Evolutionary conservation across 1,140 invertebrate species (phyloP).

Genomic region (Cryptotermes secundus): DNA sequence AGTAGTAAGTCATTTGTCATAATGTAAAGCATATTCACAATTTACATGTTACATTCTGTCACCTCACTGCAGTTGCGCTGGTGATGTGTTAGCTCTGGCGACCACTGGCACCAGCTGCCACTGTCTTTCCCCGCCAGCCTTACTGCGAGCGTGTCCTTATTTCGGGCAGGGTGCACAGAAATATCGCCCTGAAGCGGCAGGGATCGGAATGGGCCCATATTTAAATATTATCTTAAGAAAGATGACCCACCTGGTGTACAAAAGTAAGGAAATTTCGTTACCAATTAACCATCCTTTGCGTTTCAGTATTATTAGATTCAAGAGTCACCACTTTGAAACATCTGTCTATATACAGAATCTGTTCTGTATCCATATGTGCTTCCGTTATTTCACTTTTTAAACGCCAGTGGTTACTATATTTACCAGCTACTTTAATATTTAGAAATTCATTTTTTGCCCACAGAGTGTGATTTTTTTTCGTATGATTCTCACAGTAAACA

Average conservation of each 20-base stretch:
- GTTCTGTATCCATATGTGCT: background rate
- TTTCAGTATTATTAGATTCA: background rate
- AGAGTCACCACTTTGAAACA: background rate
- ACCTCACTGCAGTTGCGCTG: no score
- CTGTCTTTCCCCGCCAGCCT: background rate
- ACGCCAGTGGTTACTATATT: no score
- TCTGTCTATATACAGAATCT: background rate
- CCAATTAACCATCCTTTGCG: background rate
- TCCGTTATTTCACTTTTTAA: no score
- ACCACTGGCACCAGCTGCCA: background rate
- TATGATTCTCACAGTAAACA: no score
- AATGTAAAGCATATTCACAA: no score
- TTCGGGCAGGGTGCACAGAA: background rate
- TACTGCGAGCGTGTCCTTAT: background rate
- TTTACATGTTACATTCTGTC: no score
- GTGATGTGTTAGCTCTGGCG: background rate
- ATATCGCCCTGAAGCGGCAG: constrained; percentile 2
- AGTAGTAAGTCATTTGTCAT: no score
- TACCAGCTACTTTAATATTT: no score
- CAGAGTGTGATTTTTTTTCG: no score
- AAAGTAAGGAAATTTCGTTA: background rate
- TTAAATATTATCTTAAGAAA: constrained; percentile 16
- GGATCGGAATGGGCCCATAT: background rate
- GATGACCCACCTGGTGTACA: background rate
- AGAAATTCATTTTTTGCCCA: no score